Evolutionary conservation across 2,113 vertebrate genomes (phyloP), one percentile per base, ranked within the genome.

Genomic region (Poecile atricapillus): DNA sequence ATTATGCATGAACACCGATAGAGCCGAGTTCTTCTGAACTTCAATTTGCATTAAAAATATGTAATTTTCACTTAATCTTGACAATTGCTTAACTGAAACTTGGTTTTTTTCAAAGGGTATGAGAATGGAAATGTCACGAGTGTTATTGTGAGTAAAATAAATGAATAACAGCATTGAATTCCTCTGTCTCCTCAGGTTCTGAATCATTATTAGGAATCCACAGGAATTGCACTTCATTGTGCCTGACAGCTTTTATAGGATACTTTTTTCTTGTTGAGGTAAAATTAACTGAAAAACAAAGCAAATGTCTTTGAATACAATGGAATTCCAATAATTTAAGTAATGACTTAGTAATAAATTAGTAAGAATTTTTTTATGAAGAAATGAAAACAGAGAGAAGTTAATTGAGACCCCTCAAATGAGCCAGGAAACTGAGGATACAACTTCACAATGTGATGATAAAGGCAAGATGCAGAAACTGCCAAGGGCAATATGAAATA

Each of bases 1-100:
- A 73, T 47, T 64, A 74, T 21, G 37, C 27, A 69, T 0, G 2
- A 86, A 56, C 0, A 1, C 7, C 35, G 37, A 64, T 6, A 27
- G 14, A 73, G 33, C 3, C 1, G 7, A 89, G 27, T 19, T 64
- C 46, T 93, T 64, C 41, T 77, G 49, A 87, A 69, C 30, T 25
- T 67, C 28, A 52, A 7, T 2, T 77, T 37, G 41, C 44, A 53
- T 10, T 50, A 81, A 80, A 90, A 87, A 47, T 19, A 77, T 0
- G 2, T 9, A 44, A 58, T 80, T 91, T 93, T 73, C 50, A 59
- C 23, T 33, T 73, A 56, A 19, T 83, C 71, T 71, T 86, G 52
- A 47, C 30, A 88, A 79, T 1, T 64, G 14, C 33, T 83, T 47
- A 80, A 60, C 13, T 64, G 41, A 73, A 76, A 44, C 43, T 20